Evolutionary conservation across 1,140 invertebrate genomes (phyloP), one percentile per base, ranked within the genome.

Genomic region (Drosophila saltans): DNA sequence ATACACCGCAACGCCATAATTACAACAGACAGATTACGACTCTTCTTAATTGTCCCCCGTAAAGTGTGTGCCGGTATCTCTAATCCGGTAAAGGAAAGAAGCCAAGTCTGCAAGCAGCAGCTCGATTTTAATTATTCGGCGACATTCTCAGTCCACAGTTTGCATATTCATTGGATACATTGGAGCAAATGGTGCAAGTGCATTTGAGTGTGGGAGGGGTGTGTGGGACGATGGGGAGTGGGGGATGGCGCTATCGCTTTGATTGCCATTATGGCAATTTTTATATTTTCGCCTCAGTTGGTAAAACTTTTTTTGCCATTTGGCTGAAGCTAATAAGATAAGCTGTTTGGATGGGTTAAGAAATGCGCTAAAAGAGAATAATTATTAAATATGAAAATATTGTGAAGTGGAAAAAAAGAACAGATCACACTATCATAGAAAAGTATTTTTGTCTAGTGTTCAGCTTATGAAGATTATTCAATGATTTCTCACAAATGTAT

Each of bases 61-160:
- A 88, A 86, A 77, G 57, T 78, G 75, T 79, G 73, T 52, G 48
- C 41, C 66, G 65, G 72, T 88, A 82, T 83, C 83, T 77, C 64
- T 68, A 60, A 62, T 77, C 74, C 74, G 56, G 45, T 67, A 45
- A 70, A 36, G 36, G 9, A 61, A 55, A 55, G 68, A 55, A 26
- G 33, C 63, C 45, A n/a, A 75, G 64, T 33, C 60, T 21, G 45
- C 72, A 72, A 69, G 57, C 52, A 59, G 63, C 69, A 63, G 52
- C 62, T 77, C 83, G 76, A 89, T 86, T 86, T 86, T 83, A 86
- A 86, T 86, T 86, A 86, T 86, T 86, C 83, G 82, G 70, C 82
- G 69, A 79, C 72, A 64, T 70, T 63, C 80, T 41, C 72, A 69
- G 43, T 52, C 60, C 48, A 40, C 41, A 62, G 30, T 72, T 77